Evolutionary conservation across 2,113 vertebrate genomes (phyloP).

Genomic region (Cephalopholis sonnerati): DNA sequence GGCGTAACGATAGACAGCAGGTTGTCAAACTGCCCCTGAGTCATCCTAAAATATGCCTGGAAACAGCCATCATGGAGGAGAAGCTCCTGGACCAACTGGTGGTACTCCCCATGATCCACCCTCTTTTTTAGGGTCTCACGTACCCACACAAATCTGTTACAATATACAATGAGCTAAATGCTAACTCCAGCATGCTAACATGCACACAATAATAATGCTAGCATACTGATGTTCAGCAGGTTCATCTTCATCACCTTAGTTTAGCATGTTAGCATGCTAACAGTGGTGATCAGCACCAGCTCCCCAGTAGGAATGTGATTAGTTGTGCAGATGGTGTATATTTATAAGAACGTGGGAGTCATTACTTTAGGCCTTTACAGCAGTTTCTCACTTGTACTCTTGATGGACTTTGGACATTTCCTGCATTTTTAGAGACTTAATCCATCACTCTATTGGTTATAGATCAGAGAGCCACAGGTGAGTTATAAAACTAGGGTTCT

Average conservation of each 20-base stretch:
- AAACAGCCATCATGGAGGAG: too few species aligned
- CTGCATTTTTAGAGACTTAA: not conserved
- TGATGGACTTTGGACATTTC: conserved; percentile 7
- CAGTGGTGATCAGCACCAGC: not conserved
- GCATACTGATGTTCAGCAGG: too few species aligned
- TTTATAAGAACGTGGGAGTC: not conserved
- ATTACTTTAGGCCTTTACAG: not conserved
- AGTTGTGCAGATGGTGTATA: not conserved
- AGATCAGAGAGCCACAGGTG: conserved; percentile 57
- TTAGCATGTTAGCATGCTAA: not conserved
- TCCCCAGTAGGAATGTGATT: not conserved
- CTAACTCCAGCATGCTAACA: too few species aligned
- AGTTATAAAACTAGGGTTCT: conserved; percentile 49
- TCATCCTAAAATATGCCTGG: too few species aligned
- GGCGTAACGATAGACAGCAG: too few species aligned
- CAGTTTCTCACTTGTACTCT: not conserved
- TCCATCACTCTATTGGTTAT: conserved; percentile 46
- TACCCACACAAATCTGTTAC: too few species aligned
- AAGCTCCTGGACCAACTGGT: too few species aligned
- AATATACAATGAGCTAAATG: too few species aligned
- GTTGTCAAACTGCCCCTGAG: too few species aligned
- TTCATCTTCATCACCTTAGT: not conserved
- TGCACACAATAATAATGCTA: too few species aligned
- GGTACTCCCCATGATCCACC: too few species aligned
- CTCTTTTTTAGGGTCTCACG: too few species aligned